These are phyloP conservation scores for Campoletis sonorensis DNA, from an alignment of 1,140 invertebrate genomes.

Conservation along the genomic window DNA sequence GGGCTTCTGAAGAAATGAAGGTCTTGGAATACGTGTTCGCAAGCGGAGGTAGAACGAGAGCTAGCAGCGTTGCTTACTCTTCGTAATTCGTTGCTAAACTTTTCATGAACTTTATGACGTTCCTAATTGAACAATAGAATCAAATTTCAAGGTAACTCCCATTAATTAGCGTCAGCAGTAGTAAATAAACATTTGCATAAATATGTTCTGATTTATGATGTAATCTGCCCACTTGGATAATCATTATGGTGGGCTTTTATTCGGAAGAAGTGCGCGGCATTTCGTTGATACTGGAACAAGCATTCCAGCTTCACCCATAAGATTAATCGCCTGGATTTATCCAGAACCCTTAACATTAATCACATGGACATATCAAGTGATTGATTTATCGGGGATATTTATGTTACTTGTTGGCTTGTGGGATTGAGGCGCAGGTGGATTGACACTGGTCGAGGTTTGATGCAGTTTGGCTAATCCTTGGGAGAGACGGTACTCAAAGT, in stretches of 20 bases:
- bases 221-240: background rate
- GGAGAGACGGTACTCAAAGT: background rate
- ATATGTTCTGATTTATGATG: background rate
- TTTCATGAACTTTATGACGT: background rate
- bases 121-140: conserved; percentile 5
- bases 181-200: too few relatives aligned
- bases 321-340: too few relatives aligned
- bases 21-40: background rate
- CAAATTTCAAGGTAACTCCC: conserved; percentile 9
- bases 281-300: too few relatives aligned
- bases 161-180: background rate
- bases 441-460: background rate
- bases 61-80: background rate
- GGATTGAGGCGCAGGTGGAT: conserved; percentile 9
- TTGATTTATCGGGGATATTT: conserved; percentile 14
- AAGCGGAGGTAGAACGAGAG: background rate
- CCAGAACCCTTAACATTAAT: background rate
- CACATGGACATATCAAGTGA: background rate
- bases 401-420: conserved; percentile 17
- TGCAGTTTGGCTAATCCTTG: background rate
- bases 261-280: too few relatives aligned
- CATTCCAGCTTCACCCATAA: too few relatives aligned
- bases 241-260: too few relatives aligned
- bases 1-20: conserved; percentile 22
- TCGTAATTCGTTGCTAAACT: conserved; percentile 25